These are phyloP conservation scores for Helicolenus hilgendorfi DNA, from an alignment of 2,797 vertebrate species.

Conservation along the genomic window DNA sequence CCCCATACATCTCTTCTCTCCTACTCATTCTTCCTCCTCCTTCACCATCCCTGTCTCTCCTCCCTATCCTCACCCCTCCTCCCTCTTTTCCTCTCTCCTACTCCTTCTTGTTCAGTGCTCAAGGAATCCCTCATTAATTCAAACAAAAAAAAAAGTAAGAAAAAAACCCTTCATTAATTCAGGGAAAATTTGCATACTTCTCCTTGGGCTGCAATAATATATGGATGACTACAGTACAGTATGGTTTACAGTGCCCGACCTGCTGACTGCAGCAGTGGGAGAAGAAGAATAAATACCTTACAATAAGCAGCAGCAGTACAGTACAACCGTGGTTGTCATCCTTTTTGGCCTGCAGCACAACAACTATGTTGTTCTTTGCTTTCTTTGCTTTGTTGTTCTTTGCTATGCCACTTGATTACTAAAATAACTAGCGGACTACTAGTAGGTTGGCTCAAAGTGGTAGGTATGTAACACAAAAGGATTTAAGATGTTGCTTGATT, in stretches of 20 bases:
- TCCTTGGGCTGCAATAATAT: slow-evolving; percentile 48
- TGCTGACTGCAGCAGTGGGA: slow-evolving; percentile 49
- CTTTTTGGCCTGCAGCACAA: not conserved
- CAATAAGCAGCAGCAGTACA: not conserved
- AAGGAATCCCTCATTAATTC: slow-evolving; percentile 59
- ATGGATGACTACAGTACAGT: slow-evolving; percentile 48
- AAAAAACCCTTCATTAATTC: slow-evolving; percentile 45
- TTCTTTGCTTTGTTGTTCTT: not conserved
- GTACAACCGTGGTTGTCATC: not conserved
- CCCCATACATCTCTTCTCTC: not conserved
- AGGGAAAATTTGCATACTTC: slow-evolving; percentile 47
- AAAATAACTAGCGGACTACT: not conserved
- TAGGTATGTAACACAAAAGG: not conserved
- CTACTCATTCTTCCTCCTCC: not conserved
- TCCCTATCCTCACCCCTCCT: not conserved
- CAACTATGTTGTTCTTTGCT: not conserved
- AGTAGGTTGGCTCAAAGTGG: not conserved
- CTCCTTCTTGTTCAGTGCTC: slow-evolving; percentile 1
- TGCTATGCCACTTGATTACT: not conserved
- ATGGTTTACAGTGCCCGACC: not conserved
- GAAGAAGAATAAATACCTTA: slow-evolving; percentile 2
- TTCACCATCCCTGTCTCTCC: not conserved
- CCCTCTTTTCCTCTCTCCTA: not conserved
- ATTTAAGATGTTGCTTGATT: not conserved
- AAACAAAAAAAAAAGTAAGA: not conserved